These are phyloP conservation scores for Cloeon dipterum DNA, from an alignment of 2,888 invertebrate genomes.

Conservation along the genomic window DNA sequence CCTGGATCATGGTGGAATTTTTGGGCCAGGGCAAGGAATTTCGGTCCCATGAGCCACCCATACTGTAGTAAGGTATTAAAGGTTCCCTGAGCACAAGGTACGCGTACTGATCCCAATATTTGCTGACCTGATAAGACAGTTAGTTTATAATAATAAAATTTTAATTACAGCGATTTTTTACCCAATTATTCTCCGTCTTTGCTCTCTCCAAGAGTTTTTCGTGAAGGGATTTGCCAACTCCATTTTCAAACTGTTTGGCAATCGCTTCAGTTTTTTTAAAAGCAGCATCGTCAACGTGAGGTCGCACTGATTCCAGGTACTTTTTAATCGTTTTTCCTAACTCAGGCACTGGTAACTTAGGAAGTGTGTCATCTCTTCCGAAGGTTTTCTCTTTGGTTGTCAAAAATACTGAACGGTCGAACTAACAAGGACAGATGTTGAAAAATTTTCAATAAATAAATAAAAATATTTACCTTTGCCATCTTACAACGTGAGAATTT, in stretches of 20 bases:
- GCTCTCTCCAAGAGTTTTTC: constrained; percentile 20
- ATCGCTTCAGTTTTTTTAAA: constrained; percentile 18
- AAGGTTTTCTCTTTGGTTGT: constrained; percentile 18
- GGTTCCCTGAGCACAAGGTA: constrained; percentile 26
- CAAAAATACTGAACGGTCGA: not conserved
- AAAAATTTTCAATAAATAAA: too few species aligned
- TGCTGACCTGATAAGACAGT: constrained; percentile 15
- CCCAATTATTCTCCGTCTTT: constrained; percentile 25
- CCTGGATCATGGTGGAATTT: not conserved
- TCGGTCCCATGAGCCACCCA: constrained; percentile 17
- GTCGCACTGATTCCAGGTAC: constrained; percentile 25
- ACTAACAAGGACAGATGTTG: too few species aligned
- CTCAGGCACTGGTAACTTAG: constrained; percentile 26
- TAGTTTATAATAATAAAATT: constrained; percentile 1
- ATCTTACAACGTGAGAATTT: too few species aligned
- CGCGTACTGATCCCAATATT: constrained; percentile 31
- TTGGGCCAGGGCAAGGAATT: not conserved
- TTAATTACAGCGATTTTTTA: constrained; percentile 9
- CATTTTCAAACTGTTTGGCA: constrained; percentile 23
- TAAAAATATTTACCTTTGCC: too few species aligned
- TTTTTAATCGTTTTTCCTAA: constrained; percentile 25
- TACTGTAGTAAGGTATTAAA: constrained; percentile 24
- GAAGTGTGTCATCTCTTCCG: constrained; percentile 24
- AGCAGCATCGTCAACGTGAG: constrained; percentile 22
- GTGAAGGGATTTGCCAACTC: constrained; percentile 24